These are phyloP conservation scores for Lycophotia porphyrea DNA, from an alignment of 2,888 invertebrate species.

Conservation along the genomic window DNA sequence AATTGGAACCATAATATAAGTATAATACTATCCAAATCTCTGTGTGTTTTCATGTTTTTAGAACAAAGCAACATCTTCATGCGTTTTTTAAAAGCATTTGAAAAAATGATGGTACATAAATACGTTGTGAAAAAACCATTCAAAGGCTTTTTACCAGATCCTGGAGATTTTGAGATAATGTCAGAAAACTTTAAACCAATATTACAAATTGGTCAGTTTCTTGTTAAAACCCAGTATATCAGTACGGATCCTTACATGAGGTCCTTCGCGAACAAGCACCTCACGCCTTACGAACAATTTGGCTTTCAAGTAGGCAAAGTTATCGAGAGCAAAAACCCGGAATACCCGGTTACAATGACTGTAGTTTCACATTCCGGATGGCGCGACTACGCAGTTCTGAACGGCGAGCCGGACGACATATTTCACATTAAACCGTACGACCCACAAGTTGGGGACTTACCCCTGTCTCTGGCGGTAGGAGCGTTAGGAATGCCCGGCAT, in stretches of 20 bases:
- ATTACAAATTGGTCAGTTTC: slow-evolving; percentile 86
- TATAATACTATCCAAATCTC: background rate
- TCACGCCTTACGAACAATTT: slow-evolving; percentile 74
- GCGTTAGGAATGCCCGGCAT: slow-evolving; percentile 91
- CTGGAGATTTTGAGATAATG: slow-evolving; percentile 79
- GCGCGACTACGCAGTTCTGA: slow-evolving; percentile 86
- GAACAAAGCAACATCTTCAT: background rate
- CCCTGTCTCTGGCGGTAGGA: slow-evolving; percentile 90
- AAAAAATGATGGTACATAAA: slow-evolving; percentile 63
- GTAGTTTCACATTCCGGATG: slow-evolving; percentile 92
- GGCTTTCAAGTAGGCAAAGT: slow-evolving; percentile 86
- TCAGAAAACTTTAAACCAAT: slow-evolving; percentile 79
- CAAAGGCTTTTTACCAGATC: slow-evolving; percentile 76
- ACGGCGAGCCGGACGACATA: slow-evolving; percentile 67
- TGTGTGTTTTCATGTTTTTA: slow-evolving; percentile 4
- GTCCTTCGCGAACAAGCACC: slow-evolving; percentile 74
- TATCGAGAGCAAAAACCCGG: slow-evolving; percentile 90
- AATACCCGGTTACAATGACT: slow-evolving; percentile 90
- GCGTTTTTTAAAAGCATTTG: slow-evolving; percentile 1
- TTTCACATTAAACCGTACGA: slow-evolving; percentile 72
- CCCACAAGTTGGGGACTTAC: slow-evolving; percentile 86
- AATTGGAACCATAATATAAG: background rate
- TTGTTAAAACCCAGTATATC: slow-evolving; percentile 91
- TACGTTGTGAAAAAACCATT: slow-evolving; percentile 73
- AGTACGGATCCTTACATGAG: slow-evolving; percentile 93